Conservation (phyloP, 1,140 invertebrate genomes). For the Geopemphigus sp. region DNA sequence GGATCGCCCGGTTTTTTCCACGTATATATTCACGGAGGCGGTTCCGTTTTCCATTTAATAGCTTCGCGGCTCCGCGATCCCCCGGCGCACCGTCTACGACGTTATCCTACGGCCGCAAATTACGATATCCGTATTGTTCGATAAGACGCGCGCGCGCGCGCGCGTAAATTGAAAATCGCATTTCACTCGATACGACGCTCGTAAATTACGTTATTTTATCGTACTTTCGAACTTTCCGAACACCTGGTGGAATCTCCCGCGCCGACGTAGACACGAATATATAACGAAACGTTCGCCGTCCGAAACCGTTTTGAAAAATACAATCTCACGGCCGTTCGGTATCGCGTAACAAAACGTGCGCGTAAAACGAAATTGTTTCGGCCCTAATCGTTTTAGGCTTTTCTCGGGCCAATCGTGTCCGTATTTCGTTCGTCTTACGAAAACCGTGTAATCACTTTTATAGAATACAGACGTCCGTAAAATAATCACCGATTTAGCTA, state of each 20-base stretch:
- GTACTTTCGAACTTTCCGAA: not conserved
- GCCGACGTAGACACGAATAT: not conserved
- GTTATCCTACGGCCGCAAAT: not conserved
- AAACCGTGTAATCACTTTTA: no score
- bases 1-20: not conserved
- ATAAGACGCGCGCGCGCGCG: not conserved
- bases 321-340: not conserved
- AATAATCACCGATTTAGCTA: no score
- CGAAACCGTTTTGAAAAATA: not conserved
- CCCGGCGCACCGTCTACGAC: not conserved
- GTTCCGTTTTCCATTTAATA: not conserved
- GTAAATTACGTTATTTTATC: not conserved
- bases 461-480: no score
- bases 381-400: no score
- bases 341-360: not conserved
- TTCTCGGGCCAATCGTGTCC: no score
- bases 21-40: not conserved
- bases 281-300: not conserved
- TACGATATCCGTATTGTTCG: not conserved
- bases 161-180: not conserved
- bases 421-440: no score
- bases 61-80: not conserved
- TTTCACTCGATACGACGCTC: not conserved
- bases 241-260: not conserved
- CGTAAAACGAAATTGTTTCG: no score